Evolutionary conservation across 2,113 vertebrate species (phyloP), one percentile per base, ranked within the genome.

Genomic region (Plectropomus leopardus): DNA sequence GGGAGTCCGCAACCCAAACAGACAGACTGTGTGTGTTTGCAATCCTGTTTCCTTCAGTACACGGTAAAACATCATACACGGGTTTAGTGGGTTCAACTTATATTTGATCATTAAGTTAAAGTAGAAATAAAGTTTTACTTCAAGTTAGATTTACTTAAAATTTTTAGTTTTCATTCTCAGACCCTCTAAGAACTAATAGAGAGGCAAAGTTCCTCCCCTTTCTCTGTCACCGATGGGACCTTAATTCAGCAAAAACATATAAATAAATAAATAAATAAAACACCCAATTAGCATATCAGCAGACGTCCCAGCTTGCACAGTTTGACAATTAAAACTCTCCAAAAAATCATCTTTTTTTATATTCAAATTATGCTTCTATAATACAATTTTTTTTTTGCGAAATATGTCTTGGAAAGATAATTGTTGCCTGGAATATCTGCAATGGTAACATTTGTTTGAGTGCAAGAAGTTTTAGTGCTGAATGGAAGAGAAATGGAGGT

Each of bases 1-100:
- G 51, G 24, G 45, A 61, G 53, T 21, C 34, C 44, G 60, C 47
- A 78, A 24, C 36, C 32, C 44, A 53, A 64, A 64, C 51, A 78
- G 21, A 60, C 66, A 24, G 28, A 30, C 34, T 70, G 65, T 69
- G 50, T 72, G 45, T 53, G 59, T 58, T 47, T 54, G 8, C 10
- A 40, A 16, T 11, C 58, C 34, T 23, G 61, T 59, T 40, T 55
- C 36, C 40, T 53, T n/a, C n/a, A n/a, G n/a, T n/a, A 11, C 54
- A 55, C 21, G 68, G 26, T 7, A 13, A 57, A 57, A 36, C 61
- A 57, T n/a, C 23, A 26, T 4, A 17, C 26, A 24, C 2, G 3
- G 26, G 15, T 57, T 71, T 15, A 28, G 7, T 17, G 19, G 40
- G 26, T 8, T 42, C 3, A 75, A n/a, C 34, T 42, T 2, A 28